Evolutionary conservation across 1,140 invertebrate genomes (phyloP).

Genomic region (Pseudomyrmex pallidus): DNA sequence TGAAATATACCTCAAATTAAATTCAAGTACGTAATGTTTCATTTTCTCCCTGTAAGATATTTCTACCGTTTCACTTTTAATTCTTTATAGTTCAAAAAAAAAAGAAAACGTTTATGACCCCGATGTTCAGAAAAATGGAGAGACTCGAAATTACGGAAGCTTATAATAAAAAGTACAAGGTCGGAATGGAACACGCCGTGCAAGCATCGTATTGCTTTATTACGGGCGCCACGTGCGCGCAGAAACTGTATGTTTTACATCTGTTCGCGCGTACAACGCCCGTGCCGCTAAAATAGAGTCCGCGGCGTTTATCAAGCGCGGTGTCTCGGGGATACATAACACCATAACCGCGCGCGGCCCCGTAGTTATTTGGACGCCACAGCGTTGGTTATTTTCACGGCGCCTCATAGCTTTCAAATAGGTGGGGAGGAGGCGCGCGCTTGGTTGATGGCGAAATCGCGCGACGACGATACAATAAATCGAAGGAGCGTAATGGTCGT

Average conservation of each 20-base stretch:
- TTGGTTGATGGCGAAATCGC: slow-evolving; percentile 4
- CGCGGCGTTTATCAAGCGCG: slow-evolving; percentile 38
- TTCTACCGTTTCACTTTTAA: no score
- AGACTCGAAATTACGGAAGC: neutral
- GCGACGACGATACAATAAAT: slow-evolving; percentile 7
- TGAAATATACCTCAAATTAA: no score
- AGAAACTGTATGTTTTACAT: slow-evolving; percentile 59
- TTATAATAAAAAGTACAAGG: neutral
- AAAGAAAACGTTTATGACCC: no score
- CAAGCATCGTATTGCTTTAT: slow-evolving; percentile 27
- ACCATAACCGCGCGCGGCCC: slow-evolving; percentile 21
- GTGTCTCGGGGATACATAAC: slow-evolving; percentile 45
- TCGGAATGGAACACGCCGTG: neutral
- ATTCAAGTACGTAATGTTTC: no score
- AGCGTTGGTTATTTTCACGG: slow-evolving; percentile 44
- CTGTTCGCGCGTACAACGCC: slow-evolving; percentile 45
- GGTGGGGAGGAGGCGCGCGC: neutral
- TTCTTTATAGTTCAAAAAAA: neutral
- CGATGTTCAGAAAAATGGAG: no score
- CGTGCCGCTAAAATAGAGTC: slow-evolving; percentile 54
- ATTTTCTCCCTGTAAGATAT: no score
- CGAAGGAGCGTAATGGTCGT: neutral
- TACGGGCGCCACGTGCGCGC: slow-evolving; percentile 47
- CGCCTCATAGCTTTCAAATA: slow-evolving; percentile 10
- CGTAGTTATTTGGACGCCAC: slow-evolving; percentile 42